Base-by-base conservation (phyloP, 2,113 vertebrate genomes). In the Rhea americana region DNA sequence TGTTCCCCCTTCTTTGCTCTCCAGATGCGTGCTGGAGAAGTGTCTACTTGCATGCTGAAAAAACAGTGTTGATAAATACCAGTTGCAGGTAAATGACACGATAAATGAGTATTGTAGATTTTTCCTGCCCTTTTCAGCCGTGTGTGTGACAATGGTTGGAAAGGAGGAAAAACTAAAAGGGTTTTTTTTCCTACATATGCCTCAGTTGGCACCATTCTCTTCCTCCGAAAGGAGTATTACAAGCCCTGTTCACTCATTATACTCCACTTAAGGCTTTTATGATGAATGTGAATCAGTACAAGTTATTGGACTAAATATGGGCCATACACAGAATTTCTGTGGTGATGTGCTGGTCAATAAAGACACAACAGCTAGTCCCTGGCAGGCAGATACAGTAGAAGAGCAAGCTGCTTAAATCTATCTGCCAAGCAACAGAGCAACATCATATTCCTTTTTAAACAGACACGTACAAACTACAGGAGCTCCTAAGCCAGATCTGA, bases 31-130 rank as follows among this genome's bases (percentile, higher is more conserved):
- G 35, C 85, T 88, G 45, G 56, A 84, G 80, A 93, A 93, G 18
- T 95, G 95, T 94, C 93, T 82, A 67, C 45, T 93, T 93, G 83
- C 87, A 94, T 96, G 91, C 74, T 90, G 58, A 67, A 90, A 86
- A 88, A 55, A 35, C 45, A 9, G 12, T 73, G 84, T 84, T 96
- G 96, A 94, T 95, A 96, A 96, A 96, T 96, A 93, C 95, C 96
- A 96, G 0, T 55, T 72, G 71, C 70, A 86, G 35, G 41, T 90
- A 96, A 88, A 86, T 0, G 88, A 86, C 96, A 94, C 30, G 93
- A 32, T 82, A 82, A 90, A 93, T 94, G 78, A 95, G 13, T 74
- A 70, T 63, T 25, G 37, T 50, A 85, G 75, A 50, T 91, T 89
- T 93, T 94, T 73, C 77, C 41, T 95, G 83, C 90, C 62, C 91